Evolutionary conservation across 2,797 vertebrate genomes (phyloP).

Genomic region (Menidia menidia): DNA sequence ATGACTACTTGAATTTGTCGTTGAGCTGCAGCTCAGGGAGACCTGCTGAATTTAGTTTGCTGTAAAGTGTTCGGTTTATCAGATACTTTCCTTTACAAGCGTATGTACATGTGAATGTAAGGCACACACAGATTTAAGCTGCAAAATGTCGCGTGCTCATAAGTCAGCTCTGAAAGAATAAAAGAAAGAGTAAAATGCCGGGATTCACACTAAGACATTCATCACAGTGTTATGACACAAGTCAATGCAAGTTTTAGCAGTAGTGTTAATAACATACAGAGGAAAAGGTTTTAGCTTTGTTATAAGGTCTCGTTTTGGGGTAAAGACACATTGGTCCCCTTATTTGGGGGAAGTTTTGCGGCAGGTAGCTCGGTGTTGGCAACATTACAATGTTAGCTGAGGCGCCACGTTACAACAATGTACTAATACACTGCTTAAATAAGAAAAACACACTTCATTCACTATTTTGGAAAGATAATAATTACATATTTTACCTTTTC

Average conservation of each 20-base stretch:
- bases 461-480: neutral
- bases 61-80: neutral
- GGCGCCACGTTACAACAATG: conserved; percentile 74
- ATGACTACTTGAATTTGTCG: conserved; percentile 75
- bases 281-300: no score
- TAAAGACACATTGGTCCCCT: neutral
- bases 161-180: neutral
- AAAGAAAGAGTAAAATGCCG: neutral
- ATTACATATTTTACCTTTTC: neutral
- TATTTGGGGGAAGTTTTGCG: neutral
- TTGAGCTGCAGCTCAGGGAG: conserved; percentile 21
- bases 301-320: accelerated
- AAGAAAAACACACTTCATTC: neutral
- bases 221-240: conserved; percentile 5
- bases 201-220: neutral
- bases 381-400: conserved; percentile 51
- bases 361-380: conserved; percentile 31
- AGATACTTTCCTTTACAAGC: neutral
- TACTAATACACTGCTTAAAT: conserved; percentile 8
- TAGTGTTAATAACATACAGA: no score
- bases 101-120: no score
- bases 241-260: neutral
- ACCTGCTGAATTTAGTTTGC: conserved; percentile 11
- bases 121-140: neutral
- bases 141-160: neutral